Evolutionary conservation across 2,888 invertebrate genomes (phyloP), one percentile per base, ranked within the genome.

Genomic region (Pammene fasciana): DNA sequence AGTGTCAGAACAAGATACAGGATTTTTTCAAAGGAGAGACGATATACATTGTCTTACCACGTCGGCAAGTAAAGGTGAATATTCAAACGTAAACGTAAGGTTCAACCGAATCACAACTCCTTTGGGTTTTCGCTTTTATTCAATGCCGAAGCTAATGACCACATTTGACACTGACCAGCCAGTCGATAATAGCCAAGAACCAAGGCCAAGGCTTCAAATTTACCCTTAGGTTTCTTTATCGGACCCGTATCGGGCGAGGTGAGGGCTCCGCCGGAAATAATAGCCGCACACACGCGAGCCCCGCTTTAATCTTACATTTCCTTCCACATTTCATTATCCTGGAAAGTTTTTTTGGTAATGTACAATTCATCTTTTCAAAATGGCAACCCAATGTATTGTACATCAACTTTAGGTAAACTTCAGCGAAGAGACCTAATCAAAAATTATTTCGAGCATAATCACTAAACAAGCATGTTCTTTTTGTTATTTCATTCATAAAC

Each of bases 281-380:
- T 87, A 79, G 81, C 80, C 74, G 73, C 79, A 77, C 76, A 84
- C 89, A 87, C 87, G 88, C 89, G 83, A 89, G 80, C 77, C 75
- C 77, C 75, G 74, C 85, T 83, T 87, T 87, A 83, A 76, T 71
- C 67, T 72, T 52, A 52, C 67, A 72, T 65, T 68, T 68, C 54
- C 67, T 59, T 64, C 57, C 65, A 68, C 64, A 57, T 64, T 54
- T 54, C 59, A 60, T 65, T 65, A 70, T 65, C 65, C 59, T 70
- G 59, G 16, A n/a, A 60, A 65, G 50, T 46, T 59, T 68, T 52
- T 68, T 57, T 59, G 68, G 59, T 59, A 46, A 50, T 11, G 43
- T 52, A 55, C 34, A 67, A 43, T 50, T 34, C 34, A 45, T 68
- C 56, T 16, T 56, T 62, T 68, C 62, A 18, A 65, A 46, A 59